A percentile compares a stretch with the other conserved stretches of the same genome.
Conservation (phyloP, 2,113 vertebrate genomes). For the Canis aureus region DNA sequence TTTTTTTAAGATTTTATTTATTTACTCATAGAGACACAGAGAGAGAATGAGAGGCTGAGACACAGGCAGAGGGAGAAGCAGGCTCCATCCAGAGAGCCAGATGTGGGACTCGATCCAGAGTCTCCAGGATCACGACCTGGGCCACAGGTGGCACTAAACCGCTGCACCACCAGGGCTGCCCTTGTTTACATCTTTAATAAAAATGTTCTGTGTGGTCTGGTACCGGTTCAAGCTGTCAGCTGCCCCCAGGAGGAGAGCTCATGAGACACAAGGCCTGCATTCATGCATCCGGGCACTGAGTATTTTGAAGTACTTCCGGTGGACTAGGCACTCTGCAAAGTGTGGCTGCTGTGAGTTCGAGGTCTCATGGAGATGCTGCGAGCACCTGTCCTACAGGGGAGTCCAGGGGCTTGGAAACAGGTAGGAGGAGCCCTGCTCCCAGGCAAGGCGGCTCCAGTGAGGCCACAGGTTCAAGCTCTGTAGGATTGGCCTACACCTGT, state of each 20-base stretch:
- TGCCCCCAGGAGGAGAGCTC: neutral
- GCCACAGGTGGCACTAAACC: too few species aligned
- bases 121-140: too few species aligned
- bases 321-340: neutral
- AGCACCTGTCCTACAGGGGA: neutral
- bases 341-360: neutral
- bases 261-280: neutral
- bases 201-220: neutral
- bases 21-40: too few species aligned
- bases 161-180: too few species aligned
- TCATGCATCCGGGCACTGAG: neutral
- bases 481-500: neutral
- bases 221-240: neutral
- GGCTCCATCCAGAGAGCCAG: too few species aligned
- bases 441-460: neutral
- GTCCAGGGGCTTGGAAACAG: neutral
- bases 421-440: neutral
- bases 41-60: too few species aligned
- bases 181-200: constrained; percentile 54
- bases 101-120: too few species aligned
- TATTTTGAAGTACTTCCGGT: neutral
- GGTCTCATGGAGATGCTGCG: neutral
- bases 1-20: too few species aligned
- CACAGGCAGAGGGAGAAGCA: too few species aligned
- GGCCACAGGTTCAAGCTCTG: neutral